phyloP scores from a whole-genome alignment of 2,888 invertebrate genomes.

The Halictus quadricinctus region DNA sequence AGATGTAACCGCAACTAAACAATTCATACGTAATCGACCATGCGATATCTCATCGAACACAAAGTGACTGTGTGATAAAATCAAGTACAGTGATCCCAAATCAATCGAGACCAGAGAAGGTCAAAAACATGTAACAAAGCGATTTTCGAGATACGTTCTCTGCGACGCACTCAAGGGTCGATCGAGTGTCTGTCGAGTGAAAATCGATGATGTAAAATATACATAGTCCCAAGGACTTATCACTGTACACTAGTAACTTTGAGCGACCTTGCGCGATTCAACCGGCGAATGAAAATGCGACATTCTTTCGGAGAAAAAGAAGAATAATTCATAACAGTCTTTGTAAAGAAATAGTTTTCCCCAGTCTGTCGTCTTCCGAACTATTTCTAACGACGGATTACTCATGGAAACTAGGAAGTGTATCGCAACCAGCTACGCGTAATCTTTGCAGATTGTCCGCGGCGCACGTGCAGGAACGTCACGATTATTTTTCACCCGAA shows the following conservation, averaged over 20 bases:
- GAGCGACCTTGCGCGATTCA: not conserved
- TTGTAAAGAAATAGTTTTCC: not conserved
- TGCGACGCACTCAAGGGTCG: not conserved
- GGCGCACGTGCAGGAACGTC: not conserved
- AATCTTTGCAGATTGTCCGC: not conserved
- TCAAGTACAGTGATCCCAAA: not conserved
- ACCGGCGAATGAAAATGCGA: not conserved
- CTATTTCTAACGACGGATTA: not conserved
- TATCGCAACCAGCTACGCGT: not conserved
- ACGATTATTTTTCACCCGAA: not conserved
- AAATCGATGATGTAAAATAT: conserved; percentile 7
- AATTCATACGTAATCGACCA: too few relatives aligned
- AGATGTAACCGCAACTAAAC: too few relatives aligned
- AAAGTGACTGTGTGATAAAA: too few relatives aligned
- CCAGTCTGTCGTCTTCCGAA: too few relatives aligned
- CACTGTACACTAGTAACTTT: not conserved
- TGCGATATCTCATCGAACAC: too few relatives aligned
- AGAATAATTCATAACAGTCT: not conserved
- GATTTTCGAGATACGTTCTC: not conserved
- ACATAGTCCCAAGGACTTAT: not conserved
- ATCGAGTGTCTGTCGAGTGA: not conserved
- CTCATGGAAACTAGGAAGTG: conserved; percentile 1
- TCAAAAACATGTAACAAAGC: not conserved
- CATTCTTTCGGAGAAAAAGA: not conserved
- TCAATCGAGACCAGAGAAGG: not conserved